phyloP scores from a whole-genome alignment of 2,888 invertebrate species.

The Agrotis puta region DNA sequence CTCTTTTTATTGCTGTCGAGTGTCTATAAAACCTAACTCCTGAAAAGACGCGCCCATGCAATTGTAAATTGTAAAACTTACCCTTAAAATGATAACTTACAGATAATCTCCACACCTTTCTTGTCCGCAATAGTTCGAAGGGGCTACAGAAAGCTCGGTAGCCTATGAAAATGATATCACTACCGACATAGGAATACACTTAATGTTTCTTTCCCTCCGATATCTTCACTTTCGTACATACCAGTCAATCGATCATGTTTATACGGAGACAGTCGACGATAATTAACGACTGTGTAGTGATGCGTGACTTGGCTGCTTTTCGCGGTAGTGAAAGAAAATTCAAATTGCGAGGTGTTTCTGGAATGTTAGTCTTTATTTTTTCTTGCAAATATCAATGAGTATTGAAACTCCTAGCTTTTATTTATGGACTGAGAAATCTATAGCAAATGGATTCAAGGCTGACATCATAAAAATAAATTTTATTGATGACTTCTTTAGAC shows the following conservation, averaged over 20 bases:
- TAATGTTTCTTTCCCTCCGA: slow-evolving; percentile 86
- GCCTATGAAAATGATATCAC: slow-evolving; percentile 89
- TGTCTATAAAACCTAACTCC: not conserved
- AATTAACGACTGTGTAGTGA: slow-evolving; percentile 75
- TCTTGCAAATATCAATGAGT: not conserved
- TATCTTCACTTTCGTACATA: slow-evolving; percentile 83
- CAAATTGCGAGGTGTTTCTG: slow-evolving; percentile 45
- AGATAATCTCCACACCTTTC: slow-evolving; percentile 69
- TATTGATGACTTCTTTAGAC: no score
- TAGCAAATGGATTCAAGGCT: not conserved
- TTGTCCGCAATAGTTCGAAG: slow-evolving; percentile 75
- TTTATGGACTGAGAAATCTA: not conserved
- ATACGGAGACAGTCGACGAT: slow-evolving; percentile 72
- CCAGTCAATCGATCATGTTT: slow-evolving; percentile 84
- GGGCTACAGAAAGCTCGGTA: slow-evolving; percentile 82
- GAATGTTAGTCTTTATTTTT: slow-evolving; percentile 2
- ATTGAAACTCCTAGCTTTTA: not conserved
- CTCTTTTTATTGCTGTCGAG: not conserved
- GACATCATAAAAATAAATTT: no score
- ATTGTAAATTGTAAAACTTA: not conserved
- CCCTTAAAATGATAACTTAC: not conserved
- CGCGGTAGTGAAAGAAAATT: slow-evolving; percentile 54
- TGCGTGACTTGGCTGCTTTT: slow-evolving; percentile 55
- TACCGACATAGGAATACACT: slow-evolving; percentile 88
- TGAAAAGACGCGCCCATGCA: not conserved